Evolutionary conservation across 2,888 invertebrate species (phyloP).

Genomic region (Polydesmus complanatus): DNA sequence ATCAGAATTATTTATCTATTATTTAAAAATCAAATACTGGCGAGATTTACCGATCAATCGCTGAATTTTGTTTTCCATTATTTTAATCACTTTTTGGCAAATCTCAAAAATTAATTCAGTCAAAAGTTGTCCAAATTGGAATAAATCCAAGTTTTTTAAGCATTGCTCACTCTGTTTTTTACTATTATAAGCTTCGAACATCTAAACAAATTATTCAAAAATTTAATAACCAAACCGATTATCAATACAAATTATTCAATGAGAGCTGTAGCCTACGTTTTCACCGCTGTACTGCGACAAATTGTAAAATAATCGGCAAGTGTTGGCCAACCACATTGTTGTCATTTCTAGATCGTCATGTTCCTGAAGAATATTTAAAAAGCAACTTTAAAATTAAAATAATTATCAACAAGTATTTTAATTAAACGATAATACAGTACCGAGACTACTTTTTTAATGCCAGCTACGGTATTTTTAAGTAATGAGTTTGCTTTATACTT

Average conservation of each 20-base stretch:
- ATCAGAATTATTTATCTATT: no score
- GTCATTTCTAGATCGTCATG: slow-evolving; percentile 66
- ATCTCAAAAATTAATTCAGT: slow-evolving; percentile 73
- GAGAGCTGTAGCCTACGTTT: no score
- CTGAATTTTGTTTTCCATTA: slow-evolving; percentile 52
- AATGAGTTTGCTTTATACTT: slow-evolving; percentile 56
- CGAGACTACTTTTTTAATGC: slow-evolving; percentile 16
- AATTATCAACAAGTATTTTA: no score
- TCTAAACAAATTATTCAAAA: slow-evolving; percentile 26
- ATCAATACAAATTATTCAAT: background rate
- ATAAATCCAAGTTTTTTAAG: slow-evolving; percentile 79
- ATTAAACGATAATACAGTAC: no score
- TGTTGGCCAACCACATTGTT: slow-evolving; percentile 47
- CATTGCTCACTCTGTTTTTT: slow-evolving; percentile 85
- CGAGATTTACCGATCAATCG: slow-evolving; percentile 45
- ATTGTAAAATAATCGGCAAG: slow-evolving; percentile 68
- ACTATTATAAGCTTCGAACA: slow-evolving; percentile 72
- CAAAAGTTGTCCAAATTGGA: slow-evolving; percentile 73
- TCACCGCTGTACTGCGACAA: slow-evolving; percentile 94
- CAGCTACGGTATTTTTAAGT: slow-evolving; percentile 15
- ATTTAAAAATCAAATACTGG: slow-evolving; percentile 1
- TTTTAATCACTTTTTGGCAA: slow-evolving; percentile 50
- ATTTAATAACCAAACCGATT: background rate
- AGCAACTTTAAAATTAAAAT: no score
- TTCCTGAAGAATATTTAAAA: slow-evolving; percentile 37